Conservation (phyloP, 2,888 invertebrate genomes). For the Opisthograptis luteolata region DNA sequence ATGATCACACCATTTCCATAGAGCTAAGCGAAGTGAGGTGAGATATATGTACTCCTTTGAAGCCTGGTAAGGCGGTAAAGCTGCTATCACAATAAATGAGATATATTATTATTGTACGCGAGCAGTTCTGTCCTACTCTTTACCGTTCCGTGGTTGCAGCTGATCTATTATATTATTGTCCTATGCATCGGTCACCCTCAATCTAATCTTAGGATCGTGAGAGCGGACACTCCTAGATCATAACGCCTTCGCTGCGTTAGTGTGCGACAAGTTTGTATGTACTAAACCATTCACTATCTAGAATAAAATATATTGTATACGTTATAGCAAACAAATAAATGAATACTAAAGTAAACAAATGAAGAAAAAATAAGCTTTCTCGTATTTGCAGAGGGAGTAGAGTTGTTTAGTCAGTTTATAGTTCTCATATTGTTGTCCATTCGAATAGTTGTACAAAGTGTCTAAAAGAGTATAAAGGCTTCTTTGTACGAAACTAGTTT, state of each 20-base stretch:
- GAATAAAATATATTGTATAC: too few relatives aligned
- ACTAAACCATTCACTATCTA: not conserved
- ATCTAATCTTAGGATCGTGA: conserved; percentile 80
- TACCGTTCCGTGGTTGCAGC: conserved; percentile 52
- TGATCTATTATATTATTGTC: conserved; percentile 79
- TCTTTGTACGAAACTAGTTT: not conserved
- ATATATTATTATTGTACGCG: conserved; percentile 59
- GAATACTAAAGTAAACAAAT: too few relatives aligned
- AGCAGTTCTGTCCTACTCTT: conserved; percentile 50
- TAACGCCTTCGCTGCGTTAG: conserved; percentile 45
- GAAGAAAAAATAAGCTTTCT: too few relatives aligned
- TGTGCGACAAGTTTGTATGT: conserved; percentile 42
- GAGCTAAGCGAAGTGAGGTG: too few relatives aligned
- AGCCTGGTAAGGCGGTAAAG: too few relatives aligned
- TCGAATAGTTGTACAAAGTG: not conserved
- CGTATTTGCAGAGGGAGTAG: too few relatives aligned
- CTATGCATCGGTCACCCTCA: conserved; percentile 77
- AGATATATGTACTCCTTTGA: too few relatives aligned
- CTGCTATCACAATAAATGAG: conserved; percentile 79
- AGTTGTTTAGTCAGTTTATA: not conserved
- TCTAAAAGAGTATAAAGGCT: not conserved
- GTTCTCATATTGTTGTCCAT: not conserved
- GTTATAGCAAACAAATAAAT: too few relatives aligned
- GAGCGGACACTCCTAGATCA: conserved; percentile 49
- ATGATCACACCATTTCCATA: too few relatives aligned